Evolutionary conservation across 2,113 vertebrate genomes (phyloP), one percentile per base, ranked within the genome.

Genomic region (Zosterops pallidus): DNA sequence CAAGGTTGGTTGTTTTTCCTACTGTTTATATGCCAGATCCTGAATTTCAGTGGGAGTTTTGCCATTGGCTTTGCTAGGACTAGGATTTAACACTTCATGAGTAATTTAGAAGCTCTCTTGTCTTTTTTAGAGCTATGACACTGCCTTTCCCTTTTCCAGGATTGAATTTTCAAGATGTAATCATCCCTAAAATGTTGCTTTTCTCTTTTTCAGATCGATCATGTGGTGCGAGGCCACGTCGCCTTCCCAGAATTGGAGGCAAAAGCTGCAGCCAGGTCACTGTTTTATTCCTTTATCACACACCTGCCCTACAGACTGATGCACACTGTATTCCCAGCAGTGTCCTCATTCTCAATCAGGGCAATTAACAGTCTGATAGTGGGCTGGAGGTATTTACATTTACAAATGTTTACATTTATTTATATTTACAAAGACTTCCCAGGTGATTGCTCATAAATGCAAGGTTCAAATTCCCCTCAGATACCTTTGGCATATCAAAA

Each of bases 201-300:
- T 94, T 46, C 37, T 96, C 83, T 97, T 96, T 97, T 96, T 91
- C 97, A 99, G 99, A 98, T 99, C 68, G 99, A 99, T 64, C 99
- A 99, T 31, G 47, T 99, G 93, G 98, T 99, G 41, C 98, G 96
- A 74, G 98, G 99, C 86, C 99, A 99, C 10, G 93, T 97, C 11
- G 98, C 99, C 60, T 99, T 98, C 96, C 71, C 97, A 5, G 98
- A 99, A 95, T 96, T 99, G 44, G 98, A 98, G 93, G 97, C 98
- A 55, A 98, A 97, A 96, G 98, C 98, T 20, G 92, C 96, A 79
- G 97, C 97, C 93, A 99, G 98, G 99, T 99, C 95, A 95, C 17
- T 91, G 19, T 69, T 76, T 81, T 83, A 57, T 50, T 87, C 78
- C 20, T 85, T 89, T 71, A 50, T 71, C 55, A 12, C 26, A 62